Percentiles rank a stretch among this genome's conserved stretches.
Evolutionary conservation across 2,888 invertebrate species (phyloP).

Genomic region (Eremobia ochroleuca): DNA sequence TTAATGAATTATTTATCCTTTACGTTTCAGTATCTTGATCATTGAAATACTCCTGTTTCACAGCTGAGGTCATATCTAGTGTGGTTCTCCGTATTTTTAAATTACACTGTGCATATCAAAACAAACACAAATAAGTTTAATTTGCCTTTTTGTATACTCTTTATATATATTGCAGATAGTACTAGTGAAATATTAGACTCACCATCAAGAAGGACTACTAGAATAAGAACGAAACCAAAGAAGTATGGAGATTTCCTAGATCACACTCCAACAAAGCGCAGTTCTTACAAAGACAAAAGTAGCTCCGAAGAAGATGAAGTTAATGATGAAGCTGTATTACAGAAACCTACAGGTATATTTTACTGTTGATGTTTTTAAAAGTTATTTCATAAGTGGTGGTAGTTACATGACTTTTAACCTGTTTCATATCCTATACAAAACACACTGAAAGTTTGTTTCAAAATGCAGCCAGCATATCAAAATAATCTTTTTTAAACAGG

Average conservation of each 20-base stretch:
- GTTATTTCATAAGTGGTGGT: background rate
- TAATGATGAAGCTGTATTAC: constrained; percentile 63
- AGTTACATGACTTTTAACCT: background rate
- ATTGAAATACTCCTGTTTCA: background rate
- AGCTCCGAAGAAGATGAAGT: constrained; percentile 77
- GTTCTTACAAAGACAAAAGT: constrained; percentile 56
- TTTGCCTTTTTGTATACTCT: background rate
- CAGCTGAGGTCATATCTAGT: background rate
- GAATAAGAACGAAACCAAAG: constrained; percentile 82
- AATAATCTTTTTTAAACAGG: background rate
- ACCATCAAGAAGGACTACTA: constrained; percentile 79
- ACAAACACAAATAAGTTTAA: background rate
- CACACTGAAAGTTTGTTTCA: background rate
- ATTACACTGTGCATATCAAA: background rate
- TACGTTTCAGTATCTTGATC: background rate
- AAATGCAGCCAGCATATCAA: background rate
- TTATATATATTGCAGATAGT: constrained; percentile 40
- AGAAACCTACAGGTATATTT: constrained; percentile 82
- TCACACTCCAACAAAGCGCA: constrained; percentile 76
- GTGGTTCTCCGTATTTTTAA: background rate
- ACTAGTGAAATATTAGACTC: constrained; percentile 60
- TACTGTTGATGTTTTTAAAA: background rate
- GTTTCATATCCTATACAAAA: background rate
- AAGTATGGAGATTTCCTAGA: constrained; percentile 84
- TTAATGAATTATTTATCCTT: background rate